A percentile compares a stretch with the other conserved stretches of the same genome.
Evolutionary conservation across 1,140 invertebrate species (phyloP).

Genomic region (Rhynchophorus ferrugineus): DNA sequence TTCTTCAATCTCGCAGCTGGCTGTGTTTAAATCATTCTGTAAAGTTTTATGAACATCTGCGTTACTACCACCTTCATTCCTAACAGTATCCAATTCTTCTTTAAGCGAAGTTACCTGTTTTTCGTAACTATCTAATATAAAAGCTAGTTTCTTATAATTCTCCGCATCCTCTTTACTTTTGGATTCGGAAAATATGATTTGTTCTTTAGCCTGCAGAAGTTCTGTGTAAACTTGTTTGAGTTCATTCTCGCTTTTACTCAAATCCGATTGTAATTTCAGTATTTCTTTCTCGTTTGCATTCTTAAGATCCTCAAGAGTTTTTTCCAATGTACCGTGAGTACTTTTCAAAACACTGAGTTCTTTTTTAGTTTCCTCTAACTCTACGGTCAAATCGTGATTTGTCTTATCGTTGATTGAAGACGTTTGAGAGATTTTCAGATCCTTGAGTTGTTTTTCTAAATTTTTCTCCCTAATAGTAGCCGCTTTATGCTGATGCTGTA

Average conservation of each 20-base stretch:
- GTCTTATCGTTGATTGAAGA: neutral
- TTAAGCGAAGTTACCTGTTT: slow-evolving; percentile 27
- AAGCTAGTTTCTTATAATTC: slow-evolving; percentile 27
- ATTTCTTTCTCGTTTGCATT: slow-evolving; percentile 14
- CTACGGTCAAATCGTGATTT: slow-evolving; percentile 8
- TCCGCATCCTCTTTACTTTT: slow-evolving; percentile 26
- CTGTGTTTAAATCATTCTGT: neutral
- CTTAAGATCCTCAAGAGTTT: slow-evolving; percentile 23
- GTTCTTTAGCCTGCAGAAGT: slow-evolving; percentile 21
- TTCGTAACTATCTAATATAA: slow-evolving; percentile 31
- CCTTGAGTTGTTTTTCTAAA: slow-evolving; percentile 25
- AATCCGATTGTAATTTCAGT: slow-evolving; percentile 15
- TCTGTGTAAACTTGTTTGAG: slow-evolving; percentile 24
- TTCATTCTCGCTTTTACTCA: slow-evolving; percentile 20
- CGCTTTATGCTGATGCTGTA: slow-evolving; percentile 34
- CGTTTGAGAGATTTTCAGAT: neutral
- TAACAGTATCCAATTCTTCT: slow-evolving; percentile 19
- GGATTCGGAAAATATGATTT: slow-evolving; percentile 14
- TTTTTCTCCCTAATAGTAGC: slow-evolving; percentile 22
- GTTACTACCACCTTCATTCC: neutral
- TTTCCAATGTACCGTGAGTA: slow-evolving; percentile 19
- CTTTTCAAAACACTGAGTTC: slow-evolving; percentile 22
- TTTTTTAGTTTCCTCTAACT: slow-evolving; percentile 19
- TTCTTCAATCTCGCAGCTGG: slow-evolving; percentile 1
- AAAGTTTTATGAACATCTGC: neutral